These are phyloP conservation scores for Hydropsyche tenuis DNA, from an alignment of 1,140 invertebrate species.

Conservation along the genomic window DNA sequence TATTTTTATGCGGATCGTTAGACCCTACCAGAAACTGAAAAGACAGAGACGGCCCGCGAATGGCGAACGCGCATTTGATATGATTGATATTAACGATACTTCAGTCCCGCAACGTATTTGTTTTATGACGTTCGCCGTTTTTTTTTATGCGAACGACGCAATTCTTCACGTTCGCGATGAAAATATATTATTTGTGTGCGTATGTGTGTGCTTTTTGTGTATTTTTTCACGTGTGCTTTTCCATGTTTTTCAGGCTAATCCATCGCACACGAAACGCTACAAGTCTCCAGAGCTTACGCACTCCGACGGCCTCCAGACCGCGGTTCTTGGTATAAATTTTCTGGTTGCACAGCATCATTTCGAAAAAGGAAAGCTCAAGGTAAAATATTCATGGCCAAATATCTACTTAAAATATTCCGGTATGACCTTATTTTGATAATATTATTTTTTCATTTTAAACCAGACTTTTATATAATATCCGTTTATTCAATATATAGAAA, in stretches of 20 bases:
- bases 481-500: too few species aligned
- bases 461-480: too few species aligned
- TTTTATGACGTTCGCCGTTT: too few species aligned
- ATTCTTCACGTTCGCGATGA: neutral
- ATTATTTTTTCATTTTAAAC: too few species aligned
- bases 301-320: constrained; percentile 52
- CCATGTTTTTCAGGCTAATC: constrained; percentile 43
- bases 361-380: constrained; percentile 63
- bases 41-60: too few species aligned
- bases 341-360: constrained; percentile 64
- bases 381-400: constrained; percentile 40
- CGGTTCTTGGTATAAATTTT: constrained; percentile 63
- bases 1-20: too few species aligned
- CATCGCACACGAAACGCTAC: constrained; percentile 44
- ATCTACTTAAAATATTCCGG: neutral
- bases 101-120: too few species aligned
- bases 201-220: neutral
- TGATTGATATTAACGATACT: too few species aligned
- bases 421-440: too few species aligned
- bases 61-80: too few species aligned
- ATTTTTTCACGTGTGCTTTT: neutral
- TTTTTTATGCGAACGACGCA: neutral
- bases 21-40: too few species aligned
- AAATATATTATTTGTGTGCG: too few species aligned
- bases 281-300: constrained; percentile 40